Evolutionary conservation across 2,888 invertebrate genomes (phyloP).

Genomic region (Conops quadrifasciatus): DNA sequence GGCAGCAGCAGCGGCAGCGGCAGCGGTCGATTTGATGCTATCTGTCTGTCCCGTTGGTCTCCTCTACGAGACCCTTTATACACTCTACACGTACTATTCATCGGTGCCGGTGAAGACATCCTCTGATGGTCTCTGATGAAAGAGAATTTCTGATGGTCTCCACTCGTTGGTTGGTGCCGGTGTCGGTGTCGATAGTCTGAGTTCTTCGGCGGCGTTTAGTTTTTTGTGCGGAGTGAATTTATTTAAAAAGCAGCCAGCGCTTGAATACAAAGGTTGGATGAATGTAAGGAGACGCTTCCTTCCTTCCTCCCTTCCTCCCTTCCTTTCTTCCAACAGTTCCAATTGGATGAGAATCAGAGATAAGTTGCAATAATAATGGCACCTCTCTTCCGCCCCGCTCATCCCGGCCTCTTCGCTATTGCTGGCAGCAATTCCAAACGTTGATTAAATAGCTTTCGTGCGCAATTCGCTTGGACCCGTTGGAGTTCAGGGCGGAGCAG

Average conservation of each 20-base stretch:
- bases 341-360: slow-evolving; percentile 9
- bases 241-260: slow-evolving; percentile 3
- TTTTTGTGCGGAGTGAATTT: slow-evolving; percentile 12
- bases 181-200: neutral
- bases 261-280: neutral
- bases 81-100: neutral
- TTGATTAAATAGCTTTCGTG: slow-evolving; percentile 14
- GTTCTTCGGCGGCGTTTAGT: too few relatives aligned
- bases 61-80: neutral
- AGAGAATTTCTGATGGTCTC: slow-evolving; percentile 24
- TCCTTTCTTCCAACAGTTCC: neutral
- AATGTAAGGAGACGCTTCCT: neutral
- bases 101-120: slow-evolving; percentile 2
- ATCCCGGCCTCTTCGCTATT: neutral
- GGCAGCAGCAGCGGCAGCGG: neutral
- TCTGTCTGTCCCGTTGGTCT: neutral
- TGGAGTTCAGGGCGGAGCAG: too few relatives aligned
- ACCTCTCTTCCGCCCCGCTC: neutral
- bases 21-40: neutral
- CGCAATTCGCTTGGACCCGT: neutral
- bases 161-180: slow-evolving; percentile 1
- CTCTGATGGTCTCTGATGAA: neutral
- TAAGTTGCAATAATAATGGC: neutral
- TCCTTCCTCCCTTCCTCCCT: neutral
- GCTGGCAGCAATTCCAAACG: neutral